Evolutionary conservation across 2,888 invertebrate genomes (phyloP), one percentile per base, ranked within the genome.

Genomic region (Aquatica leii): DNA sequence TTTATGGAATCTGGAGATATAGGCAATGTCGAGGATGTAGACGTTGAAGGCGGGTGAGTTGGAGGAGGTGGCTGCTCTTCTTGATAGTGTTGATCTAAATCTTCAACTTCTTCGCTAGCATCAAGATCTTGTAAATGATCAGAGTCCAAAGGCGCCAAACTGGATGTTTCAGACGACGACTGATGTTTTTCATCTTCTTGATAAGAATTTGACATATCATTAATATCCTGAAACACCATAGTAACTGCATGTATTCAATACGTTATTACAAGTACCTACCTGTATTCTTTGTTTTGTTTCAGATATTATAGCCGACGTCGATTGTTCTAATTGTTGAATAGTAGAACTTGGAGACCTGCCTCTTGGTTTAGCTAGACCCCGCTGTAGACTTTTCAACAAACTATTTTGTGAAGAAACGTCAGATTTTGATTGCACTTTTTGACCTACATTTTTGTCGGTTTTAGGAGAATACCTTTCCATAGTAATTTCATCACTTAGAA

Each of bases 241-340:
- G n/a, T n/a, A n/a, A n/a, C n/a, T n/a, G n/a, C n/a, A n/a, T n/a
- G n/a, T n/a, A n/a, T n/a, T n/a, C n/a, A n/a, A n/a, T n/a, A n/a
- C n/a, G n/a, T n/a, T n/a, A n/a, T n/a, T n/a, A n/a, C n/a, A 24
- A 18, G 11, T 21, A 58, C 68, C 64, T 69, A 80, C 81, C 74
- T 81, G 81, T 72, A 81, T 81, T 34, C 81, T 78, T 59, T 78
- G 77, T 65, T 77, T 78, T 49, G 71, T 67, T 52, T 81, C 80
- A 14, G 74, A 73, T 62, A 80, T 72, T 53, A 80, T 76, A 2
- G 78, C 73, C 0, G 77, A 77, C 9, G 81, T 77, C 0, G 79
- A 78, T 50, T 80, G 78, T 59, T 81, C 81, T 52, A 81, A 66
- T 43, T 78, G 76, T 49, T 81, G 79, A 59, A 81, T 66, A 17